phyloP scores from a whole-genome alignment of 1,140 invertebrate genomes.

The Saccostrea cuccullata region DNA sequence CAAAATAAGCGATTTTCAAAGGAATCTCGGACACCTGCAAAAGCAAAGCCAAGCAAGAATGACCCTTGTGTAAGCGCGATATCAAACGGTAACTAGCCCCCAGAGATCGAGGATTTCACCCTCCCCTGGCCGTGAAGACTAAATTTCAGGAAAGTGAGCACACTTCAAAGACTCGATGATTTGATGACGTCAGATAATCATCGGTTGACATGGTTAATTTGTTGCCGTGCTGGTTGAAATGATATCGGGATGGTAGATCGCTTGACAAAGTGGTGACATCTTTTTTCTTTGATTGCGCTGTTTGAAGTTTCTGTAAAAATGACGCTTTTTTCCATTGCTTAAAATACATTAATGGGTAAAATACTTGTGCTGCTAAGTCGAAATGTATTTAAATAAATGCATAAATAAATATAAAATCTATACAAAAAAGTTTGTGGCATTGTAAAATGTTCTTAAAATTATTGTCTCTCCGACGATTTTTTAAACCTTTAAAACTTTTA shows the following conservation, averaged over 20 bases:
- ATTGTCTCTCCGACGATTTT: no score
- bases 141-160: constrained; percentile 1
- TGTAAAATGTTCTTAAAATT: no score
- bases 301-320: background rate
- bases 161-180: background rate
- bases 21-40: constrained; percentile 19
- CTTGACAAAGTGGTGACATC: background rate
- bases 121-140: background rate
- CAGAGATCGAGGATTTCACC: background rate
- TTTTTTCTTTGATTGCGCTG: background rate
- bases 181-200: constrained; percentile 26
- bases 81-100: constrained; percentile 15
- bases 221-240: background rate
- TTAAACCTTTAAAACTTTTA: no score
- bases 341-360: no score
- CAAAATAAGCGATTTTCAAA: constrained; percentile 36
- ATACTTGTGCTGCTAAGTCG: no score
- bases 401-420: no score
- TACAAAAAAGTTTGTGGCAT: no score
- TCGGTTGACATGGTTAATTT: background rate
- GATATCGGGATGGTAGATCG: background rate
- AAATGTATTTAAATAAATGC: no score
- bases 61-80: background rate
- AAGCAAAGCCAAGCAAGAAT: background rate
- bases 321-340: no score